Evolutionary conservation across 2,797 vertebrate species (phyloP).

Genomic region (Diplodus sargus): DNA sequence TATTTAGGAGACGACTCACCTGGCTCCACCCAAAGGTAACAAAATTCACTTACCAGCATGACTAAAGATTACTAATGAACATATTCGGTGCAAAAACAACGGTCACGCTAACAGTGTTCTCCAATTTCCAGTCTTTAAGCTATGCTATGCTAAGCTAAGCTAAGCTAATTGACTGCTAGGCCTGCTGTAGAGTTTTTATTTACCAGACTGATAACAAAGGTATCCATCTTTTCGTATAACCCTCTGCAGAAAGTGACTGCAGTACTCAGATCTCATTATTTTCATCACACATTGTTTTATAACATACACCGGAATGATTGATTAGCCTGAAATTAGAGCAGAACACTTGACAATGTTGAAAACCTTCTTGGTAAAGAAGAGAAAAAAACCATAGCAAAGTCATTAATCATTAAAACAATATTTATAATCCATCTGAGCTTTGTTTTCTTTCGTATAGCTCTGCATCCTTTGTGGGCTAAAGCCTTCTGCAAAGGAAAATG

Average conservation of each 20-base stretch:
- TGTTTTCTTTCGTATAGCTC: constrained; percentile 8
- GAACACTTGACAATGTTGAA: background rate
- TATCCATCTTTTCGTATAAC: background rate
- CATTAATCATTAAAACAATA: background rate
- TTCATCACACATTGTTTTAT: background rate
- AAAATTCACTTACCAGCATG: background rate
- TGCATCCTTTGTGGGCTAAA: constrained; percentile 7
- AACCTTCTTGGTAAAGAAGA: background rate
- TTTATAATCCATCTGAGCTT: constrained; percentile 1
- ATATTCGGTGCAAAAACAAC: background rate
- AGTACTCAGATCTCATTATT: background rate
- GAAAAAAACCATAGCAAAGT: background rate
- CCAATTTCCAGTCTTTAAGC: background rate
- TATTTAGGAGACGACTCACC: background rate
- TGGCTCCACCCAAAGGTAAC: background rate
- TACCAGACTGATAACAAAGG: background rate
- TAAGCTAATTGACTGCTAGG: background rate
- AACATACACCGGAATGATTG: background rate
- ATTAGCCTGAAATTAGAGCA: background rate
- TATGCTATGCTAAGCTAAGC: background rate
- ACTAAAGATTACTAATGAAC: background rate
- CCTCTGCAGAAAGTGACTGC: background rate
- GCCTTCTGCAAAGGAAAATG: constrained; percentile 29
- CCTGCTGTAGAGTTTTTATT: background rate
- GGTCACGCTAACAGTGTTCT: background rate